Percentiles rank a stretch among this genome's conserved stretches.
Conservation (phyloP, 92 coral and sea anemone genomes). For the Palythoa caribaeorum region DNA sequence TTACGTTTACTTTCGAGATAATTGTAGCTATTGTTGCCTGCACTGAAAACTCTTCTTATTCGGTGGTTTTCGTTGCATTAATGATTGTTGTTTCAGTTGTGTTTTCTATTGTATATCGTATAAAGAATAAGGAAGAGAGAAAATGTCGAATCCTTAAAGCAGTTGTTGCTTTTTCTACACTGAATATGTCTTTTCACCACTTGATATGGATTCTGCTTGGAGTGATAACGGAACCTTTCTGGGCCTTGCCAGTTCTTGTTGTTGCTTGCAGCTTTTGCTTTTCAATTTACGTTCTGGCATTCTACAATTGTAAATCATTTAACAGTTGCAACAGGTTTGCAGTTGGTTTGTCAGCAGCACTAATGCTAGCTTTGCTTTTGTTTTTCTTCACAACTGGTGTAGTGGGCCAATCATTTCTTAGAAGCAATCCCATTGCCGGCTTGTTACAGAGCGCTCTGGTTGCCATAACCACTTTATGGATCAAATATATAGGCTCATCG, state of each 20-base stretch:
- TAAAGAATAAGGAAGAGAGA: background rate
- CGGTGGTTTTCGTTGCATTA: background rate
- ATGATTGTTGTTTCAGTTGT: background rate
- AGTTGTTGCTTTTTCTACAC: background rate
- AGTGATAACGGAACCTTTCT: slow-evolving; percentile 68
- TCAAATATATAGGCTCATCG: background rate
- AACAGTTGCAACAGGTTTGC: background rate
- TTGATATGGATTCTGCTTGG: slow-evolving; percentile 72
- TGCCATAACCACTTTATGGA: background rate
- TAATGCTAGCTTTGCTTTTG: slow-evolving; percentile 1
- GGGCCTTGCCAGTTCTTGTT: slow-evolving; percentile 69
- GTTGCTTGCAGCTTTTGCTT: slow-evolving; percentile 41
- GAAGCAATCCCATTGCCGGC: slow-evolving; percentile 17
- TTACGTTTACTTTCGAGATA: background rate
- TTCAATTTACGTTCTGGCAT: slow-evolving; percentile 14
- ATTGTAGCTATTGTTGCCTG: background rate
- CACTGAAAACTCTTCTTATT: background rate
- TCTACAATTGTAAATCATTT: slow-evolving; percentile 21
- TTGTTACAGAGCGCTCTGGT: slow-evolving; percentile 27
- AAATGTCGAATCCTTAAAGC: background rate
- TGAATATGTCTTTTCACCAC: slow-evolving; percentile 46
- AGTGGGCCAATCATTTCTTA: slow-evolving; percentile 34
- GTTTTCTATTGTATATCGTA: background rate
- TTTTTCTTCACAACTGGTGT: slow-evolving; percentile 32
- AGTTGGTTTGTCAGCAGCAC: background rate